phyloP scores from a whole-genome alignment of 2,113 vertebrate species.

The Chrysemys picta region DNA sequence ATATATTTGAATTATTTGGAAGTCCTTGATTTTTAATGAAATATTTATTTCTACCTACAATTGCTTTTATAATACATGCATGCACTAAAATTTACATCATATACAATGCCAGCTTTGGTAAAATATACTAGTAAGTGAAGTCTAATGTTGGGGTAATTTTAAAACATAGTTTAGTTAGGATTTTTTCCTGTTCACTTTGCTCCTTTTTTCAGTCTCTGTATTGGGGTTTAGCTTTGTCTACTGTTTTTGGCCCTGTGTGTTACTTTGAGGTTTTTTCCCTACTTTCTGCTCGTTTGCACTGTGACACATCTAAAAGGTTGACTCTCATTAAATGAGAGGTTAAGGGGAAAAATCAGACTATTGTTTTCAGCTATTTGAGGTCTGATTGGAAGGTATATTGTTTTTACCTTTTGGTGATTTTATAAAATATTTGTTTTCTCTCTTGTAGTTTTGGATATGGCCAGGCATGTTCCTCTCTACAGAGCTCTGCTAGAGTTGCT shows the following conservation, averaged over 20 bases:
- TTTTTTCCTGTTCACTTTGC: neutral
- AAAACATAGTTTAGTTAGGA: neutral
- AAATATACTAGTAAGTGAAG: neutral
- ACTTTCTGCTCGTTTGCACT: neutral
- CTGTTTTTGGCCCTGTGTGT: neutral
- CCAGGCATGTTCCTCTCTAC: conserved; percentile 95
- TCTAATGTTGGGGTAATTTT: neutral
- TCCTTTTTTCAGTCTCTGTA: neutral
- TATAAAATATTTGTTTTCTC: neutral
- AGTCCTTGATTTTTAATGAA: neutral
- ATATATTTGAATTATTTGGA: neutral
- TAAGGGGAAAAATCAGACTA: neutral
- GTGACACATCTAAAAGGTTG: neutral
- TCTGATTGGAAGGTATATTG: neutral
- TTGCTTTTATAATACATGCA: neutral
- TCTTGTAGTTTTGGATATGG: conserved; percentile 94
- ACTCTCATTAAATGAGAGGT: neutral
- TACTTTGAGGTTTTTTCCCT: neutral
- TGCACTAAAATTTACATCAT: neutral
- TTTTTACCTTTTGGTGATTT: neutral
- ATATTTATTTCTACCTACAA: neutral
- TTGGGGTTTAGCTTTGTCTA: neutral
- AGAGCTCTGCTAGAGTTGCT: conserved; percentile 94
- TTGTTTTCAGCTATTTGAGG: neutral
- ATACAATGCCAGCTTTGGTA: neutral